Base-by-base conservation (phyloP, 23 tunicate genomes). In the Diplosoma virens region DNA sequence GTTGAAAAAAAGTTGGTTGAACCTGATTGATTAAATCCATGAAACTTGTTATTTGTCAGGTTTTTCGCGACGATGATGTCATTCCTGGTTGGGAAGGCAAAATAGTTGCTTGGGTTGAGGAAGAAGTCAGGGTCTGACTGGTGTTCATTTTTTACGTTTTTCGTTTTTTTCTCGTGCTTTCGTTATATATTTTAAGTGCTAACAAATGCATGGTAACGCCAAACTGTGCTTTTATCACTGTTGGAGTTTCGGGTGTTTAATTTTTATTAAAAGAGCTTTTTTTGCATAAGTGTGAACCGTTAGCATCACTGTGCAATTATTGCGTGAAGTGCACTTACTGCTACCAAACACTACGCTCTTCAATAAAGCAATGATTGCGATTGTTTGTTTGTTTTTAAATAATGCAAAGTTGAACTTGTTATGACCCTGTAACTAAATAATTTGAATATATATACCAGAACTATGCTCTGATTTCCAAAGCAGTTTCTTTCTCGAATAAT, bases 81-180 rank as follows among this genome's bases (percentile, higher is more conserved):
- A 54, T 90, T 22, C 97, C 97, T 20, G 97, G 97, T 25, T 90
- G 97, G 97, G 97, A 90, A 66, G 90, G 97, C 5, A 90, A 90
- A 79, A 90, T 90, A 11, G 97, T 90, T 1, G 97, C 89, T 4
- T 90, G 97, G 97, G 71, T 90, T 29, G 97, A 90, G 56, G 81
- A 82, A 56, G 82, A 72, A 73, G 36, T 82, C 11, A 32, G 64
- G 37, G 85, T 80, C 0, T 80, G 30, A 72, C 14, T n/a, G 16
- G n/a, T n/a, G n/a, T n/a, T n/a, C n/a, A n/a, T n/a, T n/a, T n/a
- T n/a, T n/a, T n/a, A n/a, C n/a, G n/a, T n/a, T 23, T 65, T 25
- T 65, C 29, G 71, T 20, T 65, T 65, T 3, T 16, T 23, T 5
- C 16, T 56, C 20, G 16, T 11, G 23, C 6, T 56, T 11, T 23